Evolutionary conservation across 2,888 invertebrate genomes (phyloP).

Genomic region (Eupithecia pulchellata): DNA sequence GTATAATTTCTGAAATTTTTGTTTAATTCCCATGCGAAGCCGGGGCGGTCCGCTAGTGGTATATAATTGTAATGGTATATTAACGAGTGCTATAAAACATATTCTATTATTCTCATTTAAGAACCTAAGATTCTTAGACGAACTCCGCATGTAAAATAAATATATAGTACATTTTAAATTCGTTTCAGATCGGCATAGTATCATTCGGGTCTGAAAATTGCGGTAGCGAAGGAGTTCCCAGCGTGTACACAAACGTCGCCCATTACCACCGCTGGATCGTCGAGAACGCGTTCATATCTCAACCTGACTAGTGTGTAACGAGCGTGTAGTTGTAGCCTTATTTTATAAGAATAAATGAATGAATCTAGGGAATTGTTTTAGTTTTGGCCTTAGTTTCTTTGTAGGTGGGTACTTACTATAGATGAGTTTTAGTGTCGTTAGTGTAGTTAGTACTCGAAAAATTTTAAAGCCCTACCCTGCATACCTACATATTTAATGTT

Average conservation of each 20-base stretch:
- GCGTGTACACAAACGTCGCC: constrained; percentile 91
- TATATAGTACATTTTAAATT: background rate
- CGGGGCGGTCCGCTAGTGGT: too few relatives aligned
- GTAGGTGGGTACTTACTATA: background rate
- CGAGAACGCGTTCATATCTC: constrained; percentile 73
- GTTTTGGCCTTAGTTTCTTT: background rate
- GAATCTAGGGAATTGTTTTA: background rate
- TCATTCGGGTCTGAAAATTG: constrained; percentile 93
- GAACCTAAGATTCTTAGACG: too few relatives aligned
- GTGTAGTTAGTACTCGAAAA: too few relatives aligned
- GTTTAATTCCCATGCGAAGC: too few relatives aligned
- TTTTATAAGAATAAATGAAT: background rate
- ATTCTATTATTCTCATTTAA: too few relatives aligned
- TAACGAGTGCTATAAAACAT: too few relatives aligned
- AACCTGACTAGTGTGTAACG: background rate
- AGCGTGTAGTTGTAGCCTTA: background rate
- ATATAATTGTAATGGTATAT: too few relatives aligned
- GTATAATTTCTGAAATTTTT: too few relatives aligned
- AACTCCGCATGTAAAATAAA: background rate
- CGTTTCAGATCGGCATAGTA: constrained; percentile 89
- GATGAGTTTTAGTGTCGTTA: too few relatives aligned
- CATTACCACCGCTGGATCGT: constrained; percentile 91
- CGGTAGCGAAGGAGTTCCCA: constrained; percentile 89
- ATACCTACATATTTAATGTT: too few relatives aligned
- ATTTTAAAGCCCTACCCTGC: too few relatives aligned